A percentile compares a stretch with the other conserved stretches of the same genome.
Evolutionary conservation across 1,140 invertebrate genomes (phyloP).

Genomic region (Bombus balteatus): DNA sequence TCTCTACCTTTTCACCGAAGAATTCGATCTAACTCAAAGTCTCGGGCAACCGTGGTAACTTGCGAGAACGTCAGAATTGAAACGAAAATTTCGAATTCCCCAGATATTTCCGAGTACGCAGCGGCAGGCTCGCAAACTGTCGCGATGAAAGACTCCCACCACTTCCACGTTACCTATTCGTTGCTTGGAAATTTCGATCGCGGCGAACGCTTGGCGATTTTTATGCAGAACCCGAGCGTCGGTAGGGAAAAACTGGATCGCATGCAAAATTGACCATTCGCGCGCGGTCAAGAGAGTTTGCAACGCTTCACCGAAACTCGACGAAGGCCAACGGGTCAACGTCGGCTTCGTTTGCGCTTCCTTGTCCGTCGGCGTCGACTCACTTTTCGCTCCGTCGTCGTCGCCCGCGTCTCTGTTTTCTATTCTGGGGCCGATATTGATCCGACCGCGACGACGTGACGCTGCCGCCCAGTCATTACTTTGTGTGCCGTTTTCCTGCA

Average conservation of each 20-base stretch:
- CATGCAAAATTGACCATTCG: slow-evolving; percentile 59
- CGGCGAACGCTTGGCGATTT: slow-evolving; percentile 26
- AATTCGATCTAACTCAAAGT: slow-evolving; percentile 41
- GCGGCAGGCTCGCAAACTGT: slow-evolving; percentile 19
- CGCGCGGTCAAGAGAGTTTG: slow-evolving; percentile 40
- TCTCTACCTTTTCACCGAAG: slow-evolving; percentile 19
- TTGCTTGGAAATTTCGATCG: slow-evolving; percentile 26
- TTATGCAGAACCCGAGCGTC: slow-evolving; percentile 19
- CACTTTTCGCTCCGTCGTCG: slow-evolving; percentile 34
- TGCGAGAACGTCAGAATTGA: slow-evolving; percentile 17
- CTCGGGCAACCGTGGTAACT: slow-evolving; percentile 30
- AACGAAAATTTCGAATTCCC: slow-evolving; percentile 49
- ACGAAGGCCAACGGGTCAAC: slow-evolving; percentile 11
- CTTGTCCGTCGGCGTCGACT: slow-evolving; percentile 51
- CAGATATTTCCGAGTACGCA: slow-evolving; percentile 27
- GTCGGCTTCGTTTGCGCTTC: slow-evolving; percentile 53
- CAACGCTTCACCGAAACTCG: slow-evolving; percentile 30
- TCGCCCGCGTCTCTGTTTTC: slow-evolving; percentile 57
- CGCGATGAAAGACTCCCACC: neutral
- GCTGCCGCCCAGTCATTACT: slow-evolving; percentile 72
- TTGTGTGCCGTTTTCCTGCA: slow-evolving; percentile 56
- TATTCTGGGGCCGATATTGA: slow-evolving; percentile 76
- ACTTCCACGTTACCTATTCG: neutral
- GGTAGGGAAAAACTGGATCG: slow-evolving; percentile 52
- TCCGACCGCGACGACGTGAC: slow-evolving; percentile 65